Conservation (phyloP, 2,888 invertebrate genomes). For the Tenodera sinensis region DNA sequence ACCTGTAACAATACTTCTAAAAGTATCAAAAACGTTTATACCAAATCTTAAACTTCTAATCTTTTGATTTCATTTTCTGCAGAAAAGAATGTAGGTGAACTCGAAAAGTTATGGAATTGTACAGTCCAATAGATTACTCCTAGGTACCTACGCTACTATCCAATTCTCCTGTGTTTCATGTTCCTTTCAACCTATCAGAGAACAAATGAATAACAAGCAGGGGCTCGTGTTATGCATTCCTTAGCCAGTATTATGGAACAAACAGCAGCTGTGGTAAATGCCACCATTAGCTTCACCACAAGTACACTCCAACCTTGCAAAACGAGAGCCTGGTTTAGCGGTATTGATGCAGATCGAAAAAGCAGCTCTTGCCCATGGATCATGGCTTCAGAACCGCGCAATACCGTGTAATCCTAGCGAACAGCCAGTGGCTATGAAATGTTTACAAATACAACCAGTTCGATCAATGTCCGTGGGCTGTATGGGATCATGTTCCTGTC, state of each 20-base stretch:
- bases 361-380: not conserved
- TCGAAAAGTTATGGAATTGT: too few species aligned
- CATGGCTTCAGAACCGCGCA: not conserved
- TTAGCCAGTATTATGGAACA: not conserved
- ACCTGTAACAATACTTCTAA: too few species aligned
- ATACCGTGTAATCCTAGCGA: not conserved
- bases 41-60: too few species aligned
- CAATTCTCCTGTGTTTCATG: too few species aligned
- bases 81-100: too few species aligned
- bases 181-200: not conserved
- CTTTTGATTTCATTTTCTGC: too few species aligned
- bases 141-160: too few species aligned
- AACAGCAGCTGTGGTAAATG: not conserved
- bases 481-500: not conserved
- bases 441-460: not conserved
- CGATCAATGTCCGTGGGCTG: not conserved
- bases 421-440: not conserved
- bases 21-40: too few species aligned
- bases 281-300: not conserved
- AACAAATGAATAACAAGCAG: not conserved
- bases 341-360: not conserved
- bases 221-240: not conserved
- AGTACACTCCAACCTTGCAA: not conserved
- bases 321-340: not conserved
- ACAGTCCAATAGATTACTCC: too few species aligned